Conservation (phyloP, 2,888 invertebrate genomes). For the Xestia ashworthii region DNA sequence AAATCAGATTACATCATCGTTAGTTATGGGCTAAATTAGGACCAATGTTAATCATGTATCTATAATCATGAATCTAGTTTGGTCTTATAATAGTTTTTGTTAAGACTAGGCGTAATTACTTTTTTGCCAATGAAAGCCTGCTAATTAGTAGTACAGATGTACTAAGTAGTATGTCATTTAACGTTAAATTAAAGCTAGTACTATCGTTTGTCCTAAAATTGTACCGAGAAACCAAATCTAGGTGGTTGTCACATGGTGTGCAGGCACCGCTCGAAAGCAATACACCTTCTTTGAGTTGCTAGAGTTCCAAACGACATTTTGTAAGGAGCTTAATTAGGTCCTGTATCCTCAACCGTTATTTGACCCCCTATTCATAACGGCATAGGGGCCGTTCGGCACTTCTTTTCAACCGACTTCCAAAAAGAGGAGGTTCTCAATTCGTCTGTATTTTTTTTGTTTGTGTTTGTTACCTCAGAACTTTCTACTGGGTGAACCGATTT, state of each 20-base stretch:
- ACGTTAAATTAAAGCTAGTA: conserved; percentile 10
- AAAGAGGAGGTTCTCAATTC: too few relatives aligned
- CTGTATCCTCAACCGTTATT: neutral
- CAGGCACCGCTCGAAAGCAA: neutral
- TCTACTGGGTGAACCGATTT: too few relatives aligned
- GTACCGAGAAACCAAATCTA: neutral
- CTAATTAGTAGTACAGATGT: neutral
- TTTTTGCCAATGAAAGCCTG: neutral
- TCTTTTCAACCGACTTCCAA: too few relatives aligned
- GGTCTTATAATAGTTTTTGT: neutral
- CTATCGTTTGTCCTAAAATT: conserved; percentile 8
- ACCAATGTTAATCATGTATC: neutral
- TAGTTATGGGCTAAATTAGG: conserved; percentile 19
- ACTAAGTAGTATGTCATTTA: neutral
- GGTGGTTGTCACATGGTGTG: neutral
- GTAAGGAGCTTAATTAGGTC: neutral
- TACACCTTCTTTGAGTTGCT: neutral
- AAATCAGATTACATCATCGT: conserved; percentile 28
- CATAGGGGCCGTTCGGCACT: too few relatives aligned
- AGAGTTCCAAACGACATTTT: neutral
- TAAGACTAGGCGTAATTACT: neutral
- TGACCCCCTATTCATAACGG: neutral
- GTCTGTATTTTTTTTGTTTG: too few relatives aligned
- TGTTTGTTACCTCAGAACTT: too few relatives aligned
- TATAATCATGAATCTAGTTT: neutral